Evolutionary conservation across 2,888 invertebrate genomes (phyloP).

Genomic region (Cyclophora punctaria): DNA sequence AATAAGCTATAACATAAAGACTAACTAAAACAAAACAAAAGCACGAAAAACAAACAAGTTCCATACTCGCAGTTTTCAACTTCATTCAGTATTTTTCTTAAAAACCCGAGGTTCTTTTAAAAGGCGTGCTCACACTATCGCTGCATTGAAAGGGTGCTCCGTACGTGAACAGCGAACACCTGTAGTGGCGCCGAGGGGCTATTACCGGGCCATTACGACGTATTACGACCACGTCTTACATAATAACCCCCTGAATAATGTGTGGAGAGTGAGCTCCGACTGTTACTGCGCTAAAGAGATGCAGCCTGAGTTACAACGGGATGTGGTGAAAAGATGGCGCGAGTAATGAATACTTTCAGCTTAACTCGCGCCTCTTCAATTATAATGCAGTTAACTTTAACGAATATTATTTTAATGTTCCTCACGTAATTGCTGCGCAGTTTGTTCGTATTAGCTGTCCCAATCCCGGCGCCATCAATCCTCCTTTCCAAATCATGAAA

Average conservation of each 20-base stretch:
- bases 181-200: slow-evolving; percentile 34
- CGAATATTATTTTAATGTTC: too few relatives aligned
- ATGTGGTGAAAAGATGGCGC: too few relatives aligned
- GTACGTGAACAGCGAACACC: slow-evolving; percentile 21
- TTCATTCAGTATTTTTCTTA: slow-evolving; percentile 22
- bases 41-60: too few relatives aligned
- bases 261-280: slow-evolving; percentile 28
- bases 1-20: too few relatives aligned
- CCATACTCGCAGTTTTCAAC: slow-evolving; percentile 6
- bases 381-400: too few relatives aligned
- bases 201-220: slow-evolving; percentile 35
- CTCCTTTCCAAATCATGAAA: too few relatives aligned
- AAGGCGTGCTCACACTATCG: slow-evolving; percentile 24
- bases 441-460: too few relatives aligned
- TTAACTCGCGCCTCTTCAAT: too few relatives aligned
- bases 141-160: slow-evolving; percentile 35
- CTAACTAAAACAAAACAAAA: too few relatives aligned
- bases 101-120: slow-evolving; percentile 1
- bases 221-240: slow-evolving; percentile 28
- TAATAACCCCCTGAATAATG: slow-evolving; percentile 37
- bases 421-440: too few relatives aligned
- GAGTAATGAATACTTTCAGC: too few relatives aligned
- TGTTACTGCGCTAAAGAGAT: neutral
- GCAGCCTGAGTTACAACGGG: slow-evolving; percentile 6
- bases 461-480: too few relatives aligned